Conservation (phyloP, 2,113 vertebrate species). For the Phalacrocorax aristotelis region DNA sequence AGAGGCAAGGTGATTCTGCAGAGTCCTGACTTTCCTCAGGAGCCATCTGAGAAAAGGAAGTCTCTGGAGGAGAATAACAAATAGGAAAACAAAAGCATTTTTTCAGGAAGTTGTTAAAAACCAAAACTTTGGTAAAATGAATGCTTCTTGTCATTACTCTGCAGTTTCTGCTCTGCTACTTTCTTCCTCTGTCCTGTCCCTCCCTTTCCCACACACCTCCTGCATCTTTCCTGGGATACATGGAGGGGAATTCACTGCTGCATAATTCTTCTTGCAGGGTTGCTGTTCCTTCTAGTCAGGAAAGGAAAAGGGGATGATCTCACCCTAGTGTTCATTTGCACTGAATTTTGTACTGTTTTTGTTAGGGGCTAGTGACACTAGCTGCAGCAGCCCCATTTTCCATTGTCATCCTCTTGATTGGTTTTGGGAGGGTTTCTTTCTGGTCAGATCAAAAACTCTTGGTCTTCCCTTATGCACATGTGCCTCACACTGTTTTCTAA, state of each 20-base stretch:
- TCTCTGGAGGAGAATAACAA: neutral
- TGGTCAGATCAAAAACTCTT: neutral
- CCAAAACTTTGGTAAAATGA: neutral
- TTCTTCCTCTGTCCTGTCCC: neutral
- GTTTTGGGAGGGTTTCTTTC: neutral
- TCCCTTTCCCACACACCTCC: accelerated
- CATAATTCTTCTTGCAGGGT: neutral
- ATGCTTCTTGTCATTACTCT: neutral
- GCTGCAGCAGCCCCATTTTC: neutral
- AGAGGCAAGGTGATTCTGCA: neutral
- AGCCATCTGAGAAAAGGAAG: neutral
- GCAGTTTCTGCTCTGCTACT: neutral
- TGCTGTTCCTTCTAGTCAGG: neutral
- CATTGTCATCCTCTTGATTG: neutral
- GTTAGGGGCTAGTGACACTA: neutral
- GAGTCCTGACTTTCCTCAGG: neutral
- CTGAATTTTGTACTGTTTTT: neutral
- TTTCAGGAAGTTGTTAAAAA: neutral
- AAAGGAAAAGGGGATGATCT: neutral
- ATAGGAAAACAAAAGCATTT: neutral
- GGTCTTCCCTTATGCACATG: neutral
- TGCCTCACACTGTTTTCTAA: neutral
- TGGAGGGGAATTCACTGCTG: neutral
- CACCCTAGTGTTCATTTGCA: neutral
- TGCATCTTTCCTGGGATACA: neutral